A percentile compares a stretch with the other conserved stretches of the same genome.
Evolutionary conservation across 2,113 vertebrate genomes (phyloP).

Genomic region (Gymnogyps californianus): DNA sequence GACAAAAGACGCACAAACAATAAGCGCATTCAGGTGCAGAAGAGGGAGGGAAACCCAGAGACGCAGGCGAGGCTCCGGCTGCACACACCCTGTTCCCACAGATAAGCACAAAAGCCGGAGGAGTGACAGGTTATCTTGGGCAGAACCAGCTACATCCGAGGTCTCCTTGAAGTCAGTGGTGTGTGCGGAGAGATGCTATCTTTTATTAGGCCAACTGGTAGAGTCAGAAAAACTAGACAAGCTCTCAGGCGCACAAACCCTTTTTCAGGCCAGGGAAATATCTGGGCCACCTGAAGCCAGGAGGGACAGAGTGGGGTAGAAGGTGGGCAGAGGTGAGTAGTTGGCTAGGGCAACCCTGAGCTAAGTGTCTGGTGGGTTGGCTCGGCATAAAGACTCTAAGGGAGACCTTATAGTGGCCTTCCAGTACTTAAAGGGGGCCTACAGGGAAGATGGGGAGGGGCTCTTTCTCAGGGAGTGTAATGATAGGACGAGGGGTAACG

Average conservation of each 20-base stretch:
- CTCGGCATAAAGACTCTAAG: background rate
- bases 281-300: background rate
- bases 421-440: background rate
- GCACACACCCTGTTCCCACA: conserved; percentile 55
- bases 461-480: fast-evolving
- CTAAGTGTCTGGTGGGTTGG: background rate
- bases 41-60: conserved; percentile 32
- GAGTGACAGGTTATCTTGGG: conserved; percentile 29
- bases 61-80: background rate
- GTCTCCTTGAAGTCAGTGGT: conserved; percentile 23
- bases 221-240: conserved; percentile 31
- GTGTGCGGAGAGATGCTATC: conserved; percentile 8
- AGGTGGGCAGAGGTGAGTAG: background rate
- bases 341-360: background rate
- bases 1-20: conserved; percentile 54
- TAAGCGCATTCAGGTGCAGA: conserved; percentile 46
- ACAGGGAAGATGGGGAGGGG: background rate
- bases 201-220: conserved; percentile 11
- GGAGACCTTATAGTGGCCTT: background rate
- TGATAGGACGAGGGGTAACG: fast-evolving
- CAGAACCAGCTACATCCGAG: background rate
- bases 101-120: conserved; percentile 12
- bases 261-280: background rate
- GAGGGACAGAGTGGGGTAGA: background rate
- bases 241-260: background rate